phyloP scores from a whole-genome alignment of 2,113 vertebrate species.

The Hystrix cristata region DNA sequence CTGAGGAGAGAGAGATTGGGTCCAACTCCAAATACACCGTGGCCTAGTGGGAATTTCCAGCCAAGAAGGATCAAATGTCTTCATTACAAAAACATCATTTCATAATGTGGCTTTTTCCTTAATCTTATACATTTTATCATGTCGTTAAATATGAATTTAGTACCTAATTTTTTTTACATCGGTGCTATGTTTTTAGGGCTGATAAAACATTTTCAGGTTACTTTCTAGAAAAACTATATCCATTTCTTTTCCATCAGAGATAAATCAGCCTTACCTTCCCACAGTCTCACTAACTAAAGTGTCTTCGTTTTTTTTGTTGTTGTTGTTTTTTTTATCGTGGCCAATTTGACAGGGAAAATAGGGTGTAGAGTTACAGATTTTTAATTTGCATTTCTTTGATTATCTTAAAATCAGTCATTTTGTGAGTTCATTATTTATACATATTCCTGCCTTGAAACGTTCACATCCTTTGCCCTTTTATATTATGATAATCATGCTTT shows the following conservation, averaged over 20 bases:
- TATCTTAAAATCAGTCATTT: constrained; percentile 7
- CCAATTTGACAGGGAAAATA: constrained; percentile 67
- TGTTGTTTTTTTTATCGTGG: background rate
- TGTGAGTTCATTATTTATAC: background rate
- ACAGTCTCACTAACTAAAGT: background rate
- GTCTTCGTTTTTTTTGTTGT: background rate
- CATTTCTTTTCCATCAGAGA: background rate
- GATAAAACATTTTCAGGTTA: background rate
- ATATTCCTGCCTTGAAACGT: background rate
- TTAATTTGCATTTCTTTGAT: constrained; percentile 59
- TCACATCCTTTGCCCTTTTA: background rate
- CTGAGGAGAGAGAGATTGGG: too few species aligned
- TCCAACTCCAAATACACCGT: background rate
- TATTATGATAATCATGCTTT: background rate
- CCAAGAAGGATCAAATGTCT: background rate
- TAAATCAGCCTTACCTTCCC: background rate
- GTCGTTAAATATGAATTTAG: background rate
- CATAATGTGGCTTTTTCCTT: background rate
- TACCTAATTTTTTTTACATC: background rate
- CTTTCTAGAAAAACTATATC: background rate
- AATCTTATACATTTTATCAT: background rate
- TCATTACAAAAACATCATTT: constrained; percentile 31
- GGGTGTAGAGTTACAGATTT: background rate
- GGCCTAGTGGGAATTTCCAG: background rate
- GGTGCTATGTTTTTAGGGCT: background rate